Base-by-base conservation (phyloP, 2,797 vertebrate genomes). In the Otolemur crassicaudatus region DNA sequence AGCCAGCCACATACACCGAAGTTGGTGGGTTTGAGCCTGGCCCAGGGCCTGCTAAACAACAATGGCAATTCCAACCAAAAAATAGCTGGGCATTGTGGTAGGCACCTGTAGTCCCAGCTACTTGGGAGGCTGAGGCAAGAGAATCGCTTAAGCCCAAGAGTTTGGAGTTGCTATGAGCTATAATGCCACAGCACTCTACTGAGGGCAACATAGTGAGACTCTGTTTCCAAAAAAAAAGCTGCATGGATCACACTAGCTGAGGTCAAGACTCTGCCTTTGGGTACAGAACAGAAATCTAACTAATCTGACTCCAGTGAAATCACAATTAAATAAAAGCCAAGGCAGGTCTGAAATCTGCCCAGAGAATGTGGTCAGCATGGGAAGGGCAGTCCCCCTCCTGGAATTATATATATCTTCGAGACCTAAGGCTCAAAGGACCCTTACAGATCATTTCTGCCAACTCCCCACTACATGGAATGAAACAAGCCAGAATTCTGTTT, bases 221-320 rank as follows among this genome's bases (percentile, higher is more conserved):
- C 49, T 49, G 49, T 49, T 13, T 49, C 49, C 49, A 49, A 49
- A 19, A 70, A 94, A 67, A 3, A 0, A 77, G 43, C 72, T 82
- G 46, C 70, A 61, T 14, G 40, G 37, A 14, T 29, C 5, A 11
- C 23, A 16, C 40, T 70, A 31, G 79, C 46, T 63, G 40, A 84
- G 49, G 34, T 83, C 37, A 40, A 72, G 67, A 79, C 25, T 61
- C 77, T 37, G 5, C 82, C 83, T 60, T 46, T 14, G 27, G 31
- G 65, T 73, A 25, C 7, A 22, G 63, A 83, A 69, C 34, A 60
- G 19, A 91, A 72, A 67, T n/a, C 46, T 76, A 60, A 60, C 8
- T n/a, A n/a, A 31, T 87, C 84, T 94, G 53, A 31, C 80, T 87
- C 70, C 94, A 83, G 19, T 46, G 89, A 90, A 93, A 81, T 87